A percentile compares a stretch with the other conserved stretches of the same genome.
These are phyloP conservation scores for Engraulis encrasicolus DNA, from an alignment of 2,113 vertebrate genomes.

Conservation along the genomic window DNA sequence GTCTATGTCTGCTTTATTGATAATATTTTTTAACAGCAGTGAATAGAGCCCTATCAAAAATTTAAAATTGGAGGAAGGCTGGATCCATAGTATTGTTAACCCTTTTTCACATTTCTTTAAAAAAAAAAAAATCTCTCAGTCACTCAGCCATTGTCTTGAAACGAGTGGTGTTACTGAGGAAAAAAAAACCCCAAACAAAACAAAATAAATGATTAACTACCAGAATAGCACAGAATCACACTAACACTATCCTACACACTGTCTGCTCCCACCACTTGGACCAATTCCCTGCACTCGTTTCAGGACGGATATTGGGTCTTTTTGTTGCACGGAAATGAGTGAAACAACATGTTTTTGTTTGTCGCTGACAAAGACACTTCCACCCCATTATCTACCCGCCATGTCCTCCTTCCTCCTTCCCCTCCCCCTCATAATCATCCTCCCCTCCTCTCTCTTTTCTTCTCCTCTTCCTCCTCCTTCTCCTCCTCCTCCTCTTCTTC, in stretches of 20 bases:
- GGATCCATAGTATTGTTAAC: no score
- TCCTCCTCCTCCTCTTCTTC: no score
- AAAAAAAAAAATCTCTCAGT: no score
- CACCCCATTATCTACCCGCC: conserved; percentile 43
- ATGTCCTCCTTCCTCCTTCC: conserved; percentile 41
- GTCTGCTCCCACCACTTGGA: neutral
- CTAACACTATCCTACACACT: no score
- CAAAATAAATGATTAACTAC: neutral
- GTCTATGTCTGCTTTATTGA: neutral
- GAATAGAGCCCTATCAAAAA: neutral
- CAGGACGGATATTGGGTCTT: conserved; percentile 2
- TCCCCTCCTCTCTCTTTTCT: no score
- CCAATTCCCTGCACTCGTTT: neutral
- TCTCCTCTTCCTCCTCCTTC: no score
- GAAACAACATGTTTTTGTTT: conserved; percentile 57
- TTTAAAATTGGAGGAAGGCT: no score
- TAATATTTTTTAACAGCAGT: neutral
- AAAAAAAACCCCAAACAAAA: no score
- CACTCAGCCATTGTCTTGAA: no score
- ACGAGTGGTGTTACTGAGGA: no score
- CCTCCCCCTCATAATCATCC: no score
- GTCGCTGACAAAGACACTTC: conserved; percentile 43
- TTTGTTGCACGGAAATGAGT: conserved; percentile 37
- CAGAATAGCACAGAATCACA: neutral
- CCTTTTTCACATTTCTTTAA: no score